phyloP scores from a whole-genome alignment of 2,888 invertebrate species.

The Bombylius major region DNA sequence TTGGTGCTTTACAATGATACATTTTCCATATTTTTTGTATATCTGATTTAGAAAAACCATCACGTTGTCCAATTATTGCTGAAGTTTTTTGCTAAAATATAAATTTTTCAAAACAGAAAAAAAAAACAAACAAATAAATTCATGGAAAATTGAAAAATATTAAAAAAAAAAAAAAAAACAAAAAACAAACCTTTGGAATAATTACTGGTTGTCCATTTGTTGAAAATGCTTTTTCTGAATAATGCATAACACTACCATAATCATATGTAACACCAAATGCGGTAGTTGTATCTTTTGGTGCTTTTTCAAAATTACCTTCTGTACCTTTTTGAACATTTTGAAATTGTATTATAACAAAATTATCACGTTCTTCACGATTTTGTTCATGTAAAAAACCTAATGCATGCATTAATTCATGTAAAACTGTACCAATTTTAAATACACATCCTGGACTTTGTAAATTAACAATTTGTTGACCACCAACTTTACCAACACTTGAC shows the following conservation, averaged over 20 bases:
- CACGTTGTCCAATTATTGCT: conserved; percentile 50
- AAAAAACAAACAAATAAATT: no score
- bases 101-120: not conserved
- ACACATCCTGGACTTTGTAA: conserved; percentile 38
- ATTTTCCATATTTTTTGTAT: conserved; percentile 55
- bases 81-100: conserved; percentile 1
- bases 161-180: no score
- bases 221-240: conserved; percentile 65
- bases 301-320: conserved; percentile 54
- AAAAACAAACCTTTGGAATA: conserved; percentile 45
- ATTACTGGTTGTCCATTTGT: conserved; percentile 59
- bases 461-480: conserved; percentile 25
- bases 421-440: conserved; percentile 53
- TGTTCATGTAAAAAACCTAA: conserved; percentile 66
- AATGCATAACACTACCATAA: conserved; percentile 74
- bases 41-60: conserved; percentile 53
- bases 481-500: conserved; percentile 57
- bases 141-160: no score
- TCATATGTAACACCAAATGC: conserved; percentile 64
- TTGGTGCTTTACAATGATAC: conserved; percentile 45
- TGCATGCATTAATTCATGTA: conserved; percentile 64
- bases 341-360: conserved; percentile 37
- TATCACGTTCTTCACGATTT: conserved; percentile 56
- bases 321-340: conserved; percentile 38
- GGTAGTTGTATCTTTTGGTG: conserved; percentile 40